These are phyloP conservation scores for Eustalomyia histrio DNA, from an alignment of 2,888 invertebrate species.

Conservation along the genomic window DNA sequence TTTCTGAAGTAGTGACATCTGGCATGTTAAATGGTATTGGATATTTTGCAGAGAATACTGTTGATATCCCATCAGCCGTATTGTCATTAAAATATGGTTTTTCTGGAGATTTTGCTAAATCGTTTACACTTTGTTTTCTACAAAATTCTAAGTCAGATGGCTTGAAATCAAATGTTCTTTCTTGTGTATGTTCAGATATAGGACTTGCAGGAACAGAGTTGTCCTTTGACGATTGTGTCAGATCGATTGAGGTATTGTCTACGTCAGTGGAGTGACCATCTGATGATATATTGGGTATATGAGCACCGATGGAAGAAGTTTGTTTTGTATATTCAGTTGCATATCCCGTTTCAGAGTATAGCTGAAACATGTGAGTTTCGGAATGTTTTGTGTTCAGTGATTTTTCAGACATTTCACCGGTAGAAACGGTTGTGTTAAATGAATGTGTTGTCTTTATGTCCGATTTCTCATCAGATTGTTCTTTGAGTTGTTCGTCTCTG, in stretches of 20 bases:
- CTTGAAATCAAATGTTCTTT: background rate
- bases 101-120: conserved; percentile 5
- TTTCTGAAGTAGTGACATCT: background rate
- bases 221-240: background rate
- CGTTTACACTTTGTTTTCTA: background rate
- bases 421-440: background rate
- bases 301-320: background rate
- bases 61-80: conserved; percentile 24
- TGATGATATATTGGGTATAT: background rate
- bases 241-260: background rate
- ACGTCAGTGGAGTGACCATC: background rate
- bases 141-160: background rate
- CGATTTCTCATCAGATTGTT: background rate
- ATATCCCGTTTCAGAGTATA: background rate
- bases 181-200: background rate
- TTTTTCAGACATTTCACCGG: background rate
- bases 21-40: background rate
- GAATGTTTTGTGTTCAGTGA: background rate
- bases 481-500: background rate
- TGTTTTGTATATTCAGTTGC: conserved; percentile 2
- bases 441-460: too few relatives aligned
- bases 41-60: background rate
- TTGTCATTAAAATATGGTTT: conserved; percentile 16
- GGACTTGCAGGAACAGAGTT: background rate
- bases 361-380: background rate